These are phyloP conservation scores for Caenorhabditis drosophilae DNA, from an alignment of 2,888 invertebrate genomes.

Conservation along the genomic window DNA sequence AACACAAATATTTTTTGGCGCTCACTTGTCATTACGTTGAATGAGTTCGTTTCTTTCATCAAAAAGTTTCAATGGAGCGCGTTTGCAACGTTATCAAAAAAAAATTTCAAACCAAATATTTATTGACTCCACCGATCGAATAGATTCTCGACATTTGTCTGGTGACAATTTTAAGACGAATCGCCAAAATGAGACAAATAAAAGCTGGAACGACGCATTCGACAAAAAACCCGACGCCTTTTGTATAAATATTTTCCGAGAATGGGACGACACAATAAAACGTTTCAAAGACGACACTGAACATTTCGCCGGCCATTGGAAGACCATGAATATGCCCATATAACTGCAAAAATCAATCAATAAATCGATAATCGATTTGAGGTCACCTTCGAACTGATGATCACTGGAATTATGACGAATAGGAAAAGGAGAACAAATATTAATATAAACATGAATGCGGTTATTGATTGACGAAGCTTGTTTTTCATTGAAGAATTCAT, in stretches of 20 bases:
- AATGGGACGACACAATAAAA: constrained; percentile 29
- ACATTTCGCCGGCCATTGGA: constrained; percentile 15
- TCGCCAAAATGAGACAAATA: constrained; percentile 12
- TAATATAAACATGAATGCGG: constrained; percentile 16
- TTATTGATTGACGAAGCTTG: constrained; percentile 16
- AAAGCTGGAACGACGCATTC: constrained; percentile 15
- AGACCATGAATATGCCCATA: constrained; percentile 15
- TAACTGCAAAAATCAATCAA: constrained; percentile 8
- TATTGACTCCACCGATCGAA: constrained; percentile 12
- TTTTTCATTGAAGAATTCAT: constrained; percentile 13
- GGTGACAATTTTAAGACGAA: no score
- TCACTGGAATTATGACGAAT: constrained; percentile 22
- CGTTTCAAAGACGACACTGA: constrained; percentile 24
- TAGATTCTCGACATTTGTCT: constrained; percentile 12
- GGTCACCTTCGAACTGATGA: constrained; percentile 19
- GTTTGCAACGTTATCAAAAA: no score
- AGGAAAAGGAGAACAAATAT: constrained; percentile 19
- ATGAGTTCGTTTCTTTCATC: no score
- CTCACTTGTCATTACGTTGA: no score
- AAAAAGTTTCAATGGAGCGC: no score
- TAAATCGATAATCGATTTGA: not conserved
- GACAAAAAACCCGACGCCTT: constrained; percentile 20
- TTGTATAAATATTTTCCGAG: constrained; percentile 25
- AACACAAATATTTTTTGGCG: no score
- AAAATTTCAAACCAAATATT: constrained; percentile 15